Conservation (phyloP, 1,140 invertebrate genomes). For the Aradophagus sp. region DNA sequence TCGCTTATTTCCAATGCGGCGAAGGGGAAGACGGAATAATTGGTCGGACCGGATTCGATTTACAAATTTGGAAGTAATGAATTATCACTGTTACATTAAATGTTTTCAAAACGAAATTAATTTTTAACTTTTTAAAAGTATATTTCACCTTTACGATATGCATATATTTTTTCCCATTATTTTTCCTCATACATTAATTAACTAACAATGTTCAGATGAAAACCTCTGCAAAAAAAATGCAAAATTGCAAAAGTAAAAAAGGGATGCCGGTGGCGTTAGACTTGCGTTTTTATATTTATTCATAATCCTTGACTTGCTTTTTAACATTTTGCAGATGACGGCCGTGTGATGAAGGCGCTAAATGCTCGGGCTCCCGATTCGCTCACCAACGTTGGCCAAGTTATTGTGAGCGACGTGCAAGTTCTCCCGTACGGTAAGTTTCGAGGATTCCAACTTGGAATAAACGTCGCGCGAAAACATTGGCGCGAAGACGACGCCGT, state of each 20-base stretch:
- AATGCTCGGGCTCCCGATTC: constrained; percentile 82
- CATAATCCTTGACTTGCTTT: constrained; percentile 37
- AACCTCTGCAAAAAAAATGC: too few relatives aligned
- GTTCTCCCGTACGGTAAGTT: constrained; percentile 72
- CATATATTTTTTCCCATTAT: too few relatives aligned
- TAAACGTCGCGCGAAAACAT: constrained; percentile 22
- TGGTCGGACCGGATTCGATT: too few relatives aligned
- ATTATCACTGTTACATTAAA: too few relatives aligned
- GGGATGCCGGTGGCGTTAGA: constrained; percentile 6
- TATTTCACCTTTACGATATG: too few relatives aligned
- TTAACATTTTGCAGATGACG: constrained; percentile 83
- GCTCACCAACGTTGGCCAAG: constrained; percentile 67
- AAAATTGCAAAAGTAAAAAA: too few relatives aligned
- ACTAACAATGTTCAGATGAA: constrained; percentile 34
- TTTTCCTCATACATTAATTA: too few relatives aligned
- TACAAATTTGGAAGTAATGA: too few relatives aligned
- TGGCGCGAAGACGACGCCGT: not conserved
- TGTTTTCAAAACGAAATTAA: too few relatives aligned
- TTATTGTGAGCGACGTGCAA: constrained; percentile 73
- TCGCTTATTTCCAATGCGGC: too few relatives aligned
- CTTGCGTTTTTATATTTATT: constrained; percentile 44
- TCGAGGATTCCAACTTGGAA: constrained; percentile 21
- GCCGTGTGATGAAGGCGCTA: constrained; percentile 92
- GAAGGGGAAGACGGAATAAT: too few relatives aligned
- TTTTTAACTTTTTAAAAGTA: too few relatives aligned